These are phyloP conservation scores for Folsomia manolachei DNA, from an alignment of 2,888 invertebrate genomes.

Conservation along the genomic window DNA sequence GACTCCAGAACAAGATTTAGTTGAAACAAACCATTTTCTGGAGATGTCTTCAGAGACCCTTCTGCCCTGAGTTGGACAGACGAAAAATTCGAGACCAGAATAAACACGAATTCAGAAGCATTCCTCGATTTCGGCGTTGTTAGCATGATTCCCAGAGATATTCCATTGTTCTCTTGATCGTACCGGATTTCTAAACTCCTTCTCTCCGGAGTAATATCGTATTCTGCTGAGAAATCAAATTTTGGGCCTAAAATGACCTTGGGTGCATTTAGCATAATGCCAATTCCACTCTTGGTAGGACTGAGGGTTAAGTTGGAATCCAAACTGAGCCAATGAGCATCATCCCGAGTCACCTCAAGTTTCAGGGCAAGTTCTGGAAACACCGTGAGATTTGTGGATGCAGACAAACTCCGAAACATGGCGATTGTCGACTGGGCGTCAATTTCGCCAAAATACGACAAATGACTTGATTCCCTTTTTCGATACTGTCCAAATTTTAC, in stretches of 20 bases:
- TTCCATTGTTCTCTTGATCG: constrained; percentile 38
- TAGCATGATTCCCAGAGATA: too few relatives aligned
- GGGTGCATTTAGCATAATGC: neutral
- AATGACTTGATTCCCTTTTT: neutral
- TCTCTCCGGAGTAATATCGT: neutral
- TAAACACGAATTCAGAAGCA: constrained; percentile 40
- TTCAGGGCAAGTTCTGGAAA: neutral
- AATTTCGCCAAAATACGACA: neutral
- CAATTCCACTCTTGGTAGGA: neutral
- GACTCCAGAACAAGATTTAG: constrained; percentile 35
- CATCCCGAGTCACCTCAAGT: neutral
- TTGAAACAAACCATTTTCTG: constrained; percentile 39
- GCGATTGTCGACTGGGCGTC: neutral
- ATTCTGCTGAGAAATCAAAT: neutral
- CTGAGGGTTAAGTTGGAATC: neutral
- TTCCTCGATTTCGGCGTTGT: constrained; percentile 32
- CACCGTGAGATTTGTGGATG: neutral
- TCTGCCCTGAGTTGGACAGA: constrained; percentile 36
- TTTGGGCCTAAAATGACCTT: neutral
- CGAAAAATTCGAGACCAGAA: constrained; percentile 45
- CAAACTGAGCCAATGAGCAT: neutral
- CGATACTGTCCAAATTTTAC: neutral
- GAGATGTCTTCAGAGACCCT: constrained; percentile 37
- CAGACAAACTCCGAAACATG: neutral
- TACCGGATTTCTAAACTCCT: neutral